A percentile compares a stretch with the other conserved stretches of the same genome.
Evolutionary conservation across 2,888 invertebrate genomes (phyloP).

Genomic region (Tachina grossa): DNA sequence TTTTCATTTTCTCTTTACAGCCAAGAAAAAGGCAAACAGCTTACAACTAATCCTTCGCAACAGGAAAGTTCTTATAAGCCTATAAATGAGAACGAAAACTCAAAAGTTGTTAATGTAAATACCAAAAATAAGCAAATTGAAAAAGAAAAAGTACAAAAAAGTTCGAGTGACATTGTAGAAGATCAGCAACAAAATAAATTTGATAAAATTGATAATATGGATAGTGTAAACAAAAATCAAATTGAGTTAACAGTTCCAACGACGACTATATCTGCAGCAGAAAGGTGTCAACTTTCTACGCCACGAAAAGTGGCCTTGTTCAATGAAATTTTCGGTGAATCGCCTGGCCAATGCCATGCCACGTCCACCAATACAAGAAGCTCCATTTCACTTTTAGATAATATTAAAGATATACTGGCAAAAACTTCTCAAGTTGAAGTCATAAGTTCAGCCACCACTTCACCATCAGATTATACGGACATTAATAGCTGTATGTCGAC

Average conservation of each 20-base stretch:
- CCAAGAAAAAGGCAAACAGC: not conserved
- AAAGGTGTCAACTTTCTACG: constrained; percentile 21
- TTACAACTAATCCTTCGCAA: not conserved
- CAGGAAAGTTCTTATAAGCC: not conserved
- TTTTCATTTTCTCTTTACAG: constrained; percentile 8
- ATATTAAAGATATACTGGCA: constrained; percentile 30
- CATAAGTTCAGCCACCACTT: constrained; percentile 43
- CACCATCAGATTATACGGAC: constrained; percentile 59
- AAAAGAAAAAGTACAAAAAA: not conserved
- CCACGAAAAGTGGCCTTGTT: constrained; percentile 61
- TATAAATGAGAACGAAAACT: not conserved
- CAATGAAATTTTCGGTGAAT: constrained; percentile 65
- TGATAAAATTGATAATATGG: not conserved
- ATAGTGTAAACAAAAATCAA: not conserved
- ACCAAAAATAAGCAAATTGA: not conserved
- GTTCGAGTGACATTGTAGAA: not conserved
- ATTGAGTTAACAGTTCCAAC: not conserved
- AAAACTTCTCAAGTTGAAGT: constrained; percentile 17
- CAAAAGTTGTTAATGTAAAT: not conserved
- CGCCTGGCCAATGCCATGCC: constrained; percentile 49
- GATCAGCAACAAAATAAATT: not conserved
- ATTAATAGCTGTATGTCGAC: not conserved
- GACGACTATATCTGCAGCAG: not conserved
- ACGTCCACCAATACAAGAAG: not conserved
- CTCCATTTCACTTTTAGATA: constrained; percentile 33